Base-by-base conservation (phyloP, 2,113 vertebrate species). In the Hippocampus zosterae region DNA sequence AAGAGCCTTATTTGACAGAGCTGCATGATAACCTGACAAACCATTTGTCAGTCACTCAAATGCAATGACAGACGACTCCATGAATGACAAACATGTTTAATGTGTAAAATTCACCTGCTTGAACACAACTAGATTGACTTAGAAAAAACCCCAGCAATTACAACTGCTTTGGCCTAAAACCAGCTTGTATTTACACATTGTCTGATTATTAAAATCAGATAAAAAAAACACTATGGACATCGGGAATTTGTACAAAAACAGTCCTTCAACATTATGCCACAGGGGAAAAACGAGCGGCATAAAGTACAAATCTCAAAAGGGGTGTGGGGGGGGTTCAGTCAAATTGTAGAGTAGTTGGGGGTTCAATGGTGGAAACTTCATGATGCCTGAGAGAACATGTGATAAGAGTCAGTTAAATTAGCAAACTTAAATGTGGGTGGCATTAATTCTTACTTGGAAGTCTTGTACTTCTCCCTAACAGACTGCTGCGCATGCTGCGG, bases 381-480 rank as follows among this genome's bases (percentile, higher is more conserved):
- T 92, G 92, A 85, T 96, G 97, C 88, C 97, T 99, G 67, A 78
- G 75, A 66, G 69, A 2, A 0, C 70, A 8, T 63, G 44, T 0
- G 11, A n/a, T 59, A 16, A 16, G 18, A 9, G 8, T 48, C 40
- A 23, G 4, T 44, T 42, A 3, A 60, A 60, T 33, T 60, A 60
- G 8, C 2, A n/a, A 40, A 41, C 11, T 21, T 63, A 21, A 37
- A 37, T 23, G 1, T 21, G 8, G 5, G 37, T 11, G 11, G 19
- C 37, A 33, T 23, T 41, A 19, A 65, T 37, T 82, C 96, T 93
- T 89, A 99, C 98, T 96, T 99, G 0, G 91, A 50, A 29, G 83
- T 87, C 88, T 98, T 99, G 90, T 99, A 99, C 84, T 99, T 99
- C 72, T 99, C 98, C 63, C 91, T 87, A 75, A 99, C 93, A 9